phyloP scores from a whole-genome alignment of 1,140 invertebrate genomes.

The Mactra quadrangularis region DNA sequence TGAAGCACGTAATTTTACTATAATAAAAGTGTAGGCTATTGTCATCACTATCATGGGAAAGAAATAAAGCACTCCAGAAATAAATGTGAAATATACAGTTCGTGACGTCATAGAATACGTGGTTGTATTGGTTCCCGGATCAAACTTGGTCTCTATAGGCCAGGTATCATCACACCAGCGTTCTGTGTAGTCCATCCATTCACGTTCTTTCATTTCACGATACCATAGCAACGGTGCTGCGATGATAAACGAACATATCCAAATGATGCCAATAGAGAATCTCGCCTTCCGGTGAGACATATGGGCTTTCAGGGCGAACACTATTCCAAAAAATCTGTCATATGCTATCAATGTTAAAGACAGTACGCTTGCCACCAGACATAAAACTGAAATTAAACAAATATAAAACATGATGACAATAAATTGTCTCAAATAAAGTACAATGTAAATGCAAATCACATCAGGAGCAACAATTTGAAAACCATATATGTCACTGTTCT shows the following conservation, averaged over 20 bases:
- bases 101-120: slow-evolving; percentile 63
- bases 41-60: slow-evolving; percentile 84
- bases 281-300: slow-evolving; percentile 75
- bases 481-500: too few species aligned
- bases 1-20: slow-evolving; percentile 77
- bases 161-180: slow-evolving; percentile 80
- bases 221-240: slow-evolving; percentile 81
- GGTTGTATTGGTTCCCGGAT: slow-evolving; percentile 61
- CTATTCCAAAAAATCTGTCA: slow-evolving; percentile 83
- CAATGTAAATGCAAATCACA: too few species aligned
- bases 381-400: slow-evolving; percentile 80
- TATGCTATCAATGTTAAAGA: slow-evolving; percentile 84
- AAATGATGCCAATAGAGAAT: slow-evolving; percentile 83
- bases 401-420: neutral
- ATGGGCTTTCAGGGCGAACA: slow-evolving; percentile 80
- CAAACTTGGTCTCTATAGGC: slow-evolving; percentile 62
- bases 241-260: slow-evolving; percentile 81
- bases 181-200: slow-evolving; percentile 79
- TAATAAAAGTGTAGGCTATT: slow-evolving; percentile 83
- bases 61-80: slow-evolving; percentile 84
- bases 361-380: slow-evolving; percentile 84
- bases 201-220: slow-evolving; percentile 68
- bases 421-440: too few species aligned
- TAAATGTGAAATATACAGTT: slow-evolving; percentile 82
- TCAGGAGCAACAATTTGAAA: too few species aligned